Conservation (phyloP, 2,113 vertebrate species). For the Theristicus caerulescens region DNA sequence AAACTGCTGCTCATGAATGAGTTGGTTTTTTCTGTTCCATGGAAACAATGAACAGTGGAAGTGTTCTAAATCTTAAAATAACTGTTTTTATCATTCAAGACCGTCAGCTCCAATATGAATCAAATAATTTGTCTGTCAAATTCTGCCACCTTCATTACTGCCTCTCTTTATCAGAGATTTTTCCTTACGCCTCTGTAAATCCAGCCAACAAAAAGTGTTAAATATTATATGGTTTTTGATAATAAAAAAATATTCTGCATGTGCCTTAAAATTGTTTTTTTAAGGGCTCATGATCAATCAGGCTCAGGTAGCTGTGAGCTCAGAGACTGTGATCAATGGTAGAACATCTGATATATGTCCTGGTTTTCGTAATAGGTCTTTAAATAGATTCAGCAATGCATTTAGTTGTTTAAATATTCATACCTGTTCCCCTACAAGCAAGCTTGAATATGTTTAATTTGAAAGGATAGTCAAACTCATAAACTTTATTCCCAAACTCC, state of each 20-base stretch:
- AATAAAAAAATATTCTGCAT: not conserved
- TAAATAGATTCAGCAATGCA: not conserved
- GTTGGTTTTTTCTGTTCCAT: not conserved
- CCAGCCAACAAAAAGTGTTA: not conserved
- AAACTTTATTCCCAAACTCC: not conserved
- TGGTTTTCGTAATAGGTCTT: not conserved
- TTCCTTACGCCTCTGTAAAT: not conserved
- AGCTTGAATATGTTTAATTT: constrained; percentile 16
- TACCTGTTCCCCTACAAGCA: constrained; percentile 22
- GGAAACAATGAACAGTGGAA: not conserved
- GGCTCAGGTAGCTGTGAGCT: not conserved
- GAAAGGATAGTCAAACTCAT: not conserved
- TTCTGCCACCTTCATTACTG: not conserved
- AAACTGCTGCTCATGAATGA: not conserved
- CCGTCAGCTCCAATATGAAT: not conserved
- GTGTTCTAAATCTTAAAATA: not conserved
- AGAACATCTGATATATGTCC: not conserved
- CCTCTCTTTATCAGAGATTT: not conserved
- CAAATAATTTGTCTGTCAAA: not conserved
- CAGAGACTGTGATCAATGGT: not conserved
- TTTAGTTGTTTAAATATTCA: constrained; percentile 54
- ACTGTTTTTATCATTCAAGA: not conserved
- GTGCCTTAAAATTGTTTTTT: not conserved
- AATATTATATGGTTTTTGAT: constrained; percentile 3
- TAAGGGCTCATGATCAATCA: not conserved